Evolutionary conservation across 2,888 invertebrate species (phyloP).

Genomic region (Atethmia centrago): DNA sequence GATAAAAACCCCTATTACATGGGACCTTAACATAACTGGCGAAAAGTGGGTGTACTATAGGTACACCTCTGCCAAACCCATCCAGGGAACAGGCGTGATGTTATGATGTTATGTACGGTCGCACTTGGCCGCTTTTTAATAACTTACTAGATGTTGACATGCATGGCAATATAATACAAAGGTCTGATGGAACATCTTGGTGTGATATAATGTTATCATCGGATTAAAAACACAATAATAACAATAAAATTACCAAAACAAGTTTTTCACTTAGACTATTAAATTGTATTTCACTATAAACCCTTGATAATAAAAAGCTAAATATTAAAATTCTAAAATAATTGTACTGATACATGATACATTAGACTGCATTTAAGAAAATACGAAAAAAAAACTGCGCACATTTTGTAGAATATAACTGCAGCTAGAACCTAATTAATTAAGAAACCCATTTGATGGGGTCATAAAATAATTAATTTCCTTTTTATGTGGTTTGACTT

Average conservation of each 20-base stretch:
- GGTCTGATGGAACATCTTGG: background rate
- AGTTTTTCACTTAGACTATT: constrained; percentile 67
- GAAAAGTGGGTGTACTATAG: no score
- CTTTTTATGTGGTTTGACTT: background rate
- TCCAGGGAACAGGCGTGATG: no score
- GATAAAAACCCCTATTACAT: no score
- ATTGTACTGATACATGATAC: constrained; percentile 22
- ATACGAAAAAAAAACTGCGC: constrained; percentile 19
- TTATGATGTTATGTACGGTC: no score
- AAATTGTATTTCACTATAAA: constrained; percentile 37
- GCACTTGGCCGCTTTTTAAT: background rate
- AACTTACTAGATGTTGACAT: background rate
- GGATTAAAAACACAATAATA: background rate
- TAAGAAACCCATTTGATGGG: constrained; percentile 23
- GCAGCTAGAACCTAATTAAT: constrained; percentile 1
- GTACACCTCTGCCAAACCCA: no score
- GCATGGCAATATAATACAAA: background rate
- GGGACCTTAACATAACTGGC: no score
- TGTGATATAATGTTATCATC: background rate
- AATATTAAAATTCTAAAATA: constrained; percentile 23
- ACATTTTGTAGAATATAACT: background rate
- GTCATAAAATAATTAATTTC: constrained; percentile 39
- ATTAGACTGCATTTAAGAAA: constrained; percentile 15
- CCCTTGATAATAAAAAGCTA: background rate
- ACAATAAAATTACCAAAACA: constrained; percentile 65